These are phyloP conservation scores for Acestrorhynchus altus DNA, from an alignment of 2,797 vertebrate genomes.

Conservation along the genomic window DNA sequence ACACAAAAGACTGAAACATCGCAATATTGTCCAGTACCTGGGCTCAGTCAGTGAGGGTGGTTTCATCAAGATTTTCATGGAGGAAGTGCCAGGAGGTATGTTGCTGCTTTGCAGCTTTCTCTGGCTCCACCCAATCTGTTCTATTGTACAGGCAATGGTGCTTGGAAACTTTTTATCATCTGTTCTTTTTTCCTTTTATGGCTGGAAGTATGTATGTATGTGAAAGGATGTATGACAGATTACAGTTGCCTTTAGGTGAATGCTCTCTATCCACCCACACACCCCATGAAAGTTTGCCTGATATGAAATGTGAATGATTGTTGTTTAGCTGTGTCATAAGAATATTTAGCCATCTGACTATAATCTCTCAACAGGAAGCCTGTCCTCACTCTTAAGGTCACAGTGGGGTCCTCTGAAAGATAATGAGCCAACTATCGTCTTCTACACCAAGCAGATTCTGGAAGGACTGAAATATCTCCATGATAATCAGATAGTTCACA, in stretches of 20 bases:
- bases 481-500: slow-evolving; percentile 91
- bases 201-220: not conserved
- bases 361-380: slow-evolving; percentile 78
- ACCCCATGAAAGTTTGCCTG: not conserved
- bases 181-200: not conserved
- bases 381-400: slow-evolving; percentile 89
- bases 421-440: slow-evolving; percentile 89
- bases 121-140: not conserved
- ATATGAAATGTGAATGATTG: not conserved
- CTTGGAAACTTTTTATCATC: not conserved
- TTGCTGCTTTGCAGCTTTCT: not conserved
- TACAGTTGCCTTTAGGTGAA: slow-evolving; percentile 10
- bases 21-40: slow-evolving; percentile 92
- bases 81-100: slow-evolving; percentile 94
- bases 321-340: not conserved
- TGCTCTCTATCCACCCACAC: not conserved
- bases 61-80: slow-evolving; percentile 97
- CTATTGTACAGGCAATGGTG: not conserved
- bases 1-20: slow-evolving; percentile 90
- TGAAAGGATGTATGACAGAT: not conserved
- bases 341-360: not conserved
- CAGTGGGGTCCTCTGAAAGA: slow-evolving; percentile 94
- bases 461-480: slow-evolving; percentile 91
- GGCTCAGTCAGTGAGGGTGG: slow-evolving; percentile 89
- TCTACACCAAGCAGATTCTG: slow-evolving; percentile 92